These are phyloP conservation scores for Meriones psammophilus DNA, from an alignment of 2,797 vertebrate genomes.

Conservation along the genomic window DNA sequence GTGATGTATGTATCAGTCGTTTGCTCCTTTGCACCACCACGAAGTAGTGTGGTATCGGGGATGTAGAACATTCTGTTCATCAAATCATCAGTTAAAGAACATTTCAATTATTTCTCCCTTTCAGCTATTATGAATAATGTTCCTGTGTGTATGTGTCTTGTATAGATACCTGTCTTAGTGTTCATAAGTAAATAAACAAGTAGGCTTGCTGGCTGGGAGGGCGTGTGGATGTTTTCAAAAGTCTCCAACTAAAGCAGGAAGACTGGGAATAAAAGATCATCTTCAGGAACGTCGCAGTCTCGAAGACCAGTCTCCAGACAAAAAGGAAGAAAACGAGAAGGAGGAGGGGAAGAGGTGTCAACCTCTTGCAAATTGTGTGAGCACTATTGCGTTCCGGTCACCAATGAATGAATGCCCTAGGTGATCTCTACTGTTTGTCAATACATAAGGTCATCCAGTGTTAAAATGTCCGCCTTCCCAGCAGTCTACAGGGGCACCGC, in stretches of 20 bases:
- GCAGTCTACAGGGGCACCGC: background rate
- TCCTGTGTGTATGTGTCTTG: background rate
- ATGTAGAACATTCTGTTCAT: background rate
- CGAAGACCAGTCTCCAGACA: background rate
- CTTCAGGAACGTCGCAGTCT: background rate
- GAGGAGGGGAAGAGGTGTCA: background rate
- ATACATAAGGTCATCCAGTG: background rate
- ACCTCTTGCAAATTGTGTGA: background rate
- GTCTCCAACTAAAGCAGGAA: background rate
- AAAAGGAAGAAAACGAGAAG: background rate
- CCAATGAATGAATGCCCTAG: background rate
- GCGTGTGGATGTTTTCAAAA: background rate
- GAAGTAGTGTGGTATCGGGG: background rate
- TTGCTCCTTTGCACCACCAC: background rate
- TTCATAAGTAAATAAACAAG: background rate
- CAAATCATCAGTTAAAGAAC: slow-evolving; percentile 21
- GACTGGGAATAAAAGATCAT: background rate
- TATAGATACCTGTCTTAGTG: background rate
- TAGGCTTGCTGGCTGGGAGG: background rate
- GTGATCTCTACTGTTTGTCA: background rate
- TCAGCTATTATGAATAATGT: slow-evolving; percentile 1
- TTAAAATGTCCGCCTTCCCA: slow-evolving; percentile 8
- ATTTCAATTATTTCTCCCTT: background rate
- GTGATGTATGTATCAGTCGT: background rate
- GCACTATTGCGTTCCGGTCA: background rate